Evolutionary conservation across 2,888 invertebrate species (phyloP).

Genomic region (Aspidiotus rigidus): DNA sequence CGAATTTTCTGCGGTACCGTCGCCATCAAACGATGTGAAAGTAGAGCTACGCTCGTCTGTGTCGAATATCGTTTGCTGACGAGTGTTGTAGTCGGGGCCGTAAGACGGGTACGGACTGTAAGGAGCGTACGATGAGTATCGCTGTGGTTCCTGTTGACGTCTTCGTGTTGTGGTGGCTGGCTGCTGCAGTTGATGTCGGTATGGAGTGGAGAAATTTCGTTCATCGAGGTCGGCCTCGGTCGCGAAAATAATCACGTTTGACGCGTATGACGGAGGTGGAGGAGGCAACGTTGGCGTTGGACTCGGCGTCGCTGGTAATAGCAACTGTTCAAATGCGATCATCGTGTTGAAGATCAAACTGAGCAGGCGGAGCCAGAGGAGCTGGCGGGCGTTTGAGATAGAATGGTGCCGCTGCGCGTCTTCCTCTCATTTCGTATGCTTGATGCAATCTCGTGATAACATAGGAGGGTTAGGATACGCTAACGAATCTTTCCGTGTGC

Average conservation of each 20-base stretch:
- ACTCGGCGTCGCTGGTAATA: constrained; percentile 6
- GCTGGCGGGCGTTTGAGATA: not conserved
- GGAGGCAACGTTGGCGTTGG: constrained; percentile 21
- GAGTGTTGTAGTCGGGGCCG: not conserved
- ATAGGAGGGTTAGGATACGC: too few relatives aligned
- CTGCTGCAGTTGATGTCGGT: not conserved
- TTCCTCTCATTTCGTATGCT: constrained; percentile 20
- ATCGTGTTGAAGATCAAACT: constrained; percentile 3
- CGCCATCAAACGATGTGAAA: constrained; percentile 2
- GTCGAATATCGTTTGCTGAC: not conserved
- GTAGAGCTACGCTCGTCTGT: not conserved
- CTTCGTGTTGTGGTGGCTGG: not conserved
- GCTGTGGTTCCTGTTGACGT: not conserved
- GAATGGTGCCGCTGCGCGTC: constrained; percentile 4
- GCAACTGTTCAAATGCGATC: constrained; percentile 27
- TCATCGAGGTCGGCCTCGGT: constrained; percentile 1
- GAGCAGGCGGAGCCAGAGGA: not conserved
- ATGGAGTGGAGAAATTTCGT: not conserved
- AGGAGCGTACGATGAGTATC: not conserved
- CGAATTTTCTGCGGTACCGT: constrained; percentile 10
- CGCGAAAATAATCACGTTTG: constrained; percentile 1
- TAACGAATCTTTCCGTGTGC: too few relatives aligned
- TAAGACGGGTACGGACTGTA: not conserved
- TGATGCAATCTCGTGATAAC: too few relatives aligned
- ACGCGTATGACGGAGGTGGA: constrained; percentile 4